Evolutionary conservation across 2,888 invertebrate genomes (phyloP).

Genomic region (Aleiodes alternator): DNA sequence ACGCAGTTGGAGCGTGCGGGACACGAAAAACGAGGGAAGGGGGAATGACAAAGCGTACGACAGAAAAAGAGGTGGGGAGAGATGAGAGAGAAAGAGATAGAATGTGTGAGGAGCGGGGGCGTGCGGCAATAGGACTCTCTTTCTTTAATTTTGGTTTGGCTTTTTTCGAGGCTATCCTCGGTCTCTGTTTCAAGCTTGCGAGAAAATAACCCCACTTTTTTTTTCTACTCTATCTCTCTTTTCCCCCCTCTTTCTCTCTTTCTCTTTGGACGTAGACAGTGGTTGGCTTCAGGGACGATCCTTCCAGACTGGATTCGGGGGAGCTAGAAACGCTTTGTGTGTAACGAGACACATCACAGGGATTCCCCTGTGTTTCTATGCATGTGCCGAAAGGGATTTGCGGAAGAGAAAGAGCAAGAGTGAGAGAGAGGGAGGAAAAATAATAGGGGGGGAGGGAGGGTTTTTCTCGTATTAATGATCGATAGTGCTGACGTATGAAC

Average conservation of each 20-base stretch:
- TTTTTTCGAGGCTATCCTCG: slow-evolving; percentile 24
- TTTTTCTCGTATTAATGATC: slow-evolving; percentile 24
- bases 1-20: slow-evolving; percentile 55
- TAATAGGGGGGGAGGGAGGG: background rate
- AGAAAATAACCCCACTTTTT: slow-evolving; percentile 28
- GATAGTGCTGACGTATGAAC: slow-evolving; percentile 39
- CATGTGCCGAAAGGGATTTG: slow-evolving; percentile 29
- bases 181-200: slow-evolving; percentile 14
- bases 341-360: slow-evolving; percentile 35
- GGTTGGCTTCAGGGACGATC: slow-evolving; percentile 68
- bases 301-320: slow-evolving; percentile 61
- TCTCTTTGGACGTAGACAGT: slow-evolving; percentile 19
- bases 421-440: too few relatives aligned
- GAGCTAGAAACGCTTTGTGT: slow-evolving; percentile 13
- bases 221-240: slow-evolving; percentile 19
- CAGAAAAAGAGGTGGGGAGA: slow-evolving; percentile 16
- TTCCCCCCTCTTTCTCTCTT: slow-evolving; percentile 36
- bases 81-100: slow-evolving; percentile 35
- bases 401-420: slow-evolving; percentile 5
- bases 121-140: slow-evolving; percentile 50
- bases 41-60: slow-evolving; percentile 37
- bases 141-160: slow-evolving; percentile 37
- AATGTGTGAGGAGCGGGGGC: slow-evolving; percentile 46
- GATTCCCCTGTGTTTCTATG: slow-evolving; percentile 40
- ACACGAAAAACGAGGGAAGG: slow-evolving; percentile 45